Percentiles rank a stretch among this genome's conserved stretches.
Conservation (phyloP, 1,140 invertebrate species). For the Conus ventricosus region DNA sequence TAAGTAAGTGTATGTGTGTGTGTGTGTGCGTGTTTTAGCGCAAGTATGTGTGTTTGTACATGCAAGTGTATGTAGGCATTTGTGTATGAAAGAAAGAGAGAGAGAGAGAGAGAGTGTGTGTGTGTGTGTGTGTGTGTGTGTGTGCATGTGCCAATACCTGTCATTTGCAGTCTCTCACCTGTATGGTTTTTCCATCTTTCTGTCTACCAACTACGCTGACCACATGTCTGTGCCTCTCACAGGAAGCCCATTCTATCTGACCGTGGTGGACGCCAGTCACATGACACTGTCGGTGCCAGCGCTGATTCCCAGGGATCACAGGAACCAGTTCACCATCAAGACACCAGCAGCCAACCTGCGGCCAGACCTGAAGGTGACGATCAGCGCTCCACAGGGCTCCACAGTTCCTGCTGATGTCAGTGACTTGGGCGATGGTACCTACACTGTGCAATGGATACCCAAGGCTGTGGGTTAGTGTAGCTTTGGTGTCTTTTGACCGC, state of each 20-base stretch:
- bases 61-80: background rate
- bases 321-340: constrained; percentile 90
- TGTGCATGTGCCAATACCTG: background rate
- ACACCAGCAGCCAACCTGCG: constrained; percentile 81
- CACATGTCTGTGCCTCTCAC: background rate
- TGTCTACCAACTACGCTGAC: too few species aligned
- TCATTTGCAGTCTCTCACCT: background rate
- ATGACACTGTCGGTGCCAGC: constrained; percentile 57
- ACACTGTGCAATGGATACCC: constrained; percentile 56
- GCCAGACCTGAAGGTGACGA: constrained; percentile 82
- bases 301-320: constrained; percentile 86
- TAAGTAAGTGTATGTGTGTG: background rate
- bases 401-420: constrained; percentile 46
- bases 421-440: constrained; percentile 48
- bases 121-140: background rate
- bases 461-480: constrained; percentile 51
- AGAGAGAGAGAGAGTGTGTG: background rate
- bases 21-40: background rate
- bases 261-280: constrained; percentile 65
- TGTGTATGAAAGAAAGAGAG: background rate
- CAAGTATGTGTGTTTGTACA: background rate
- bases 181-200: background rate
- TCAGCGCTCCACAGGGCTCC: constrained; percentile 63
- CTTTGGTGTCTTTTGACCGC: too few species aligned
- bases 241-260: constrained; percentile 70